Base-by-base conservation (phyloP, 2,888 invertebrate species). In the Amphipyra berbera region DNA sequence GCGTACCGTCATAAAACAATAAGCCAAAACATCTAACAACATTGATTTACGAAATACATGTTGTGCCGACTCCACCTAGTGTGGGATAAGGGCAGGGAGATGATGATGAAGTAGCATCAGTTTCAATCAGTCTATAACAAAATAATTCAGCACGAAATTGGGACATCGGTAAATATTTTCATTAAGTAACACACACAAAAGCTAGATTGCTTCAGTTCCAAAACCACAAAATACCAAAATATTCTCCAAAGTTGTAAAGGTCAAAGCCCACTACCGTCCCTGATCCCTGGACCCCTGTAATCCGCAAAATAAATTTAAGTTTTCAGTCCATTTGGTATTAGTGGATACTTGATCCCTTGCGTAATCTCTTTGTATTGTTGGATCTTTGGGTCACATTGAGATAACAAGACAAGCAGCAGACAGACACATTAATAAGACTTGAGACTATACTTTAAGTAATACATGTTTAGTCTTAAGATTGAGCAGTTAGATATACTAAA, bases 301-400 rank as follows among this genome's bases (percentile, higher is more conserved):
- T 69, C 68, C 66, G 6, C 52, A 56, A 63, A 68, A 81, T 78
- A 76, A 79, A 72, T 72, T 72, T 49, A 67, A 81, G 67, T 79
- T 76, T 73, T 58, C 69, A 66, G 58, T 59, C 54, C 72, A 68
- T 81, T 78, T 65, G 60, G 55, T 67, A 55, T 75, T 54, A 46
- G 38, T 48, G 58, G 59, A 27, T 45, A 47, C 44, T 61, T 60
- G 38, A 55, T 55, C 63, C 61, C 35, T 46, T 40, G 49, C 30
- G 38, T 61, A 73, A 66, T 73, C 53, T 54, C 57, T 58, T 52
- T 63, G 50, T 65, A 27, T 44, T 49, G 53, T 57, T 45, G 15
- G 47, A 59, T 47, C 49, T 64, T 58, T 2, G 9, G 41, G 64
- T 76, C 30, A 63, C 72, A 47, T 71, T 63, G 46, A 38, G 33